Evolutionary conservation across 2,797 vertebrate genomes (phyloP).

Genomic region (Siniperca obscura): DNA sequence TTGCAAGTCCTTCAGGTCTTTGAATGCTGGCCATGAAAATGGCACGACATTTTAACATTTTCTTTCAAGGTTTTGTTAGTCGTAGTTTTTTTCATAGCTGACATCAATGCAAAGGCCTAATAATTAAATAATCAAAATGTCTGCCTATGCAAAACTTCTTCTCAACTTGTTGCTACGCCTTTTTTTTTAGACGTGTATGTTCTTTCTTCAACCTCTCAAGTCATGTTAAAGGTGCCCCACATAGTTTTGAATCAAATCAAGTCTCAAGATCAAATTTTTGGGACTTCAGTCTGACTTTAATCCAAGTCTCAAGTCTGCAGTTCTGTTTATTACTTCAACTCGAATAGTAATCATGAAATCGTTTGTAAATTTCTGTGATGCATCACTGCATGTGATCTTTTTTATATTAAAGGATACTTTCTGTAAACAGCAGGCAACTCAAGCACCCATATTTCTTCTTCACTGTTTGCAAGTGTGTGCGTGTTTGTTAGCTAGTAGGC

Average conservation of each 20-base stretch:
- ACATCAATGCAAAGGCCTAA: not conserved
- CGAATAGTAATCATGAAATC: not conserved
- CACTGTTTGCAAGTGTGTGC: not conserved
- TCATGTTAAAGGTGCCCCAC: not conserved
- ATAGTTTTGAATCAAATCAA: not conserved
- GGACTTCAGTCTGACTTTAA: not conserved
- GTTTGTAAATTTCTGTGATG: too few species aligned
- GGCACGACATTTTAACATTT: not conserved
- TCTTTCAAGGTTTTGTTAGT: not conserved
- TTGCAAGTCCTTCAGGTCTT: not conserved
- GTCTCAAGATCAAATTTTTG: not conserved
- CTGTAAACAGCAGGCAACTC: not conserved
- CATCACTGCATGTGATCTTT: not conserved
- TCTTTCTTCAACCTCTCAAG: not conserved
- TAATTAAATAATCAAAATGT: not conserved
- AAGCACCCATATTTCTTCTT: not conserved
- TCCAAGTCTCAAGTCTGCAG: not conserved
- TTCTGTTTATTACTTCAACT: not conserved
- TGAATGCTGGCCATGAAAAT: not conserved
- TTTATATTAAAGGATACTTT: not conserved
- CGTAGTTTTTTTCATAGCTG: not conserved
- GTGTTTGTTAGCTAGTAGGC: constrained; percentile 1
- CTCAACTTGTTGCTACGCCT: not conserved
- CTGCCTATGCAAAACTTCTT: not conserved
- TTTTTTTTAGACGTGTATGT: not conserved